Evolutionary conservation across 2,113 vertebrate species (phyloP).

Genomic region (Cyrtonyx montezumae): DNA sequence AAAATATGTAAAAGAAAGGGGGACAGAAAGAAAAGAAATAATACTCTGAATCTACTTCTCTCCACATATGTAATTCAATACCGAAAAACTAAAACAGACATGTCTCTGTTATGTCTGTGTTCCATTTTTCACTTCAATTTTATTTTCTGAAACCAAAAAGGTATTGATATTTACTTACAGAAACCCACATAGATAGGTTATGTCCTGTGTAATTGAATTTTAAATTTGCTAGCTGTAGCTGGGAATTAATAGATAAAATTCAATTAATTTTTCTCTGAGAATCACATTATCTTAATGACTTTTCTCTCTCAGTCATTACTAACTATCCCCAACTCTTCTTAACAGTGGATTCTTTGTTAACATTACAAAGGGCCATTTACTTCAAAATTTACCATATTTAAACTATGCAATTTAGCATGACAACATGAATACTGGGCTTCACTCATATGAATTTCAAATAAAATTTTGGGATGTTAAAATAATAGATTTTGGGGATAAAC

Average conservation of each 20-base stretch:
- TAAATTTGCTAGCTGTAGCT: neutral
- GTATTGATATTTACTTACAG: neutral
- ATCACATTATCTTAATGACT: slow-evolving; percentile 17
- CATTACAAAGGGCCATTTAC: neutral
- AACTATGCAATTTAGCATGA: neutral
- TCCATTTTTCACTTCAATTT: neutral
- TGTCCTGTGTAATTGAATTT: neutral
- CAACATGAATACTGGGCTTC: neutral
- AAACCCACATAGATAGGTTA: neutral
- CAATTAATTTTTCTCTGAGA: slow-evolving; percentile 10
- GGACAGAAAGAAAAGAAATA: neutral
- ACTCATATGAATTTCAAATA: neutral
- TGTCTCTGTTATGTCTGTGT: neutral
- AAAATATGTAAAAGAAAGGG: neutral
- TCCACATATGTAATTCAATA: neutral
- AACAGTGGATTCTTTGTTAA: neutral
- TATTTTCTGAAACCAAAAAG: neutral
- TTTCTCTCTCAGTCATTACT: neutral
- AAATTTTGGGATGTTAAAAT: neutral
- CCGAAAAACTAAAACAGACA: neutral
- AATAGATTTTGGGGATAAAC: neutral
- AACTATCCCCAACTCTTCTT: neutral
- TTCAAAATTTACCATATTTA: neutral
- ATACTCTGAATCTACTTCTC: neutral
- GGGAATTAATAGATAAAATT: slow-evolving; percentile 1